These are phyloP conservation scores for Sanderia malayensis DNA, from an alignment of 30 jellyfish, hydroid and myxozoan genomes.

Conservation along the genomic window DNA sequence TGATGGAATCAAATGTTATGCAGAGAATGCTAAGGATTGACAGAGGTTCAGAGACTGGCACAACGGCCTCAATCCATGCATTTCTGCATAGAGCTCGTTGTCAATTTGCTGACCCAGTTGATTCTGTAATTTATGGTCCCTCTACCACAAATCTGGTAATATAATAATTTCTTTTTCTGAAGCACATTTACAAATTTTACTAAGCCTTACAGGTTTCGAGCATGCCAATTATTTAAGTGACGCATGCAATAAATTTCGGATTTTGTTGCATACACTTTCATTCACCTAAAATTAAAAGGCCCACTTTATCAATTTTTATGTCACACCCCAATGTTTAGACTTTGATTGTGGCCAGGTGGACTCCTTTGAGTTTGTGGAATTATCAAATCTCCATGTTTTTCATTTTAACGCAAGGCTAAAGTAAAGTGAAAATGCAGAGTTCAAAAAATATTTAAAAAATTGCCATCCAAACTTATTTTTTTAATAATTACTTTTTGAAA, in stretches of 20 bases:
- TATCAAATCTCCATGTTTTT: not conserved
- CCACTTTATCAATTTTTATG: not conserved
- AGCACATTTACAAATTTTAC: not conserved
- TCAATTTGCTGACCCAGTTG: constrained; percentile 31
- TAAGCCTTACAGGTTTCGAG: no score
- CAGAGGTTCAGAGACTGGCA: constrained; percentile 47
- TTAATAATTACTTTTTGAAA: no score
- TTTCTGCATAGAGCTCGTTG: constrained; percentile 10
- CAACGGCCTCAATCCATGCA: constrained; percentile 32
- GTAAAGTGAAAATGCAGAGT: no score
- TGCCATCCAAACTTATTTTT: no score
- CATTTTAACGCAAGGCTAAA: no score
- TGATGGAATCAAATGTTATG: constrained; percentile 21
- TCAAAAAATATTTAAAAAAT: no score
- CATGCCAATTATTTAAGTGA: not conserved
- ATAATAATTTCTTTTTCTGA: no score
- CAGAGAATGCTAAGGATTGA: constrained; percentile 8
- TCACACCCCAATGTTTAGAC: constrained; percentile 1
- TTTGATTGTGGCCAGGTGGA: not conserved
- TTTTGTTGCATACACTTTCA: not conserved
- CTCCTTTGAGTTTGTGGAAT: not conserved
- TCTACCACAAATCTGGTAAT: constrained; percentile 12
- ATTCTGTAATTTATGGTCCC: no score
- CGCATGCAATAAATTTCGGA: not conserved
- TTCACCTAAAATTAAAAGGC: not conserved